Evolutionary conservation across 2,888 invertebrate genomes (phyloP).

Genomic region (Epicampocera succincta): DNA sequence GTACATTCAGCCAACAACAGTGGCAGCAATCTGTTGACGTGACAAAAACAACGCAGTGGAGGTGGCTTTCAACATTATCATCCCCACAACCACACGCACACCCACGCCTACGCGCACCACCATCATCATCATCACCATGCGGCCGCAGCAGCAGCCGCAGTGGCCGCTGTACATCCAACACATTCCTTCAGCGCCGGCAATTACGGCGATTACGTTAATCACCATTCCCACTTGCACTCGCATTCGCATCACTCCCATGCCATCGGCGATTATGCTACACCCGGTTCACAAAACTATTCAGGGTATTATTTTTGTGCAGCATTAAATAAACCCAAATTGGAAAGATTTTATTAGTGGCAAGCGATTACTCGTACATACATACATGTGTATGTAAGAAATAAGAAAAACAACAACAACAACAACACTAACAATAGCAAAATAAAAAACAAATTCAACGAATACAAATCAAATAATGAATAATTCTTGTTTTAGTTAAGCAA

Average conservation of each 20-base stretch:
- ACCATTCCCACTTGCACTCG: conserved; percentile 65
- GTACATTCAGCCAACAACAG: conserved; percentile 90
- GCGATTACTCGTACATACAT: conserved; percentile 9
- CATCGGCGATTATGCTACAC: conserved; percentile 80
- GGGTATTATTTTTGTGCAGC: conserved; percentile 81
- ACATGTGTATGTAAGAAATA: conserved; percentile 1
- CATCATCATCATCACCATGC: conserved; percentile 70
- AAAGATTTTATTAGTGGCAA: conserved; percentile 77
- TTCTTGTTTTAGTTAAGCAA: conserved; percentile 39
- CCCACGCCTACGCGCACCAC: conserved; percentile 71
- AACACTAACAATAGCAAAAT: not conserved
- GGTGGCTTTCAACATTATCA: conserved; percentile 81
- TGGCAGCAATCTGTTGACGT: conserved; percentile 83
- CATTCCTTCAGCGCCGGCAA: conserved; percentile 66
- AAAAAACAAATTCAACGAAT: conserved; percentile 55
- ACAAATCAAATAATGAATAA: conserved; percentile 22
- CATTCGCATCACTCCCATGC: conserved; percentile 74
- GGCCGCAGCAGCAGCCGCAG: conserved; percentile 67
- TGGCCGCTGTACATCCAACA: conserved; percentile 55
- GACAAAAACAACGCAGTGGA: conserved; percentile 83
- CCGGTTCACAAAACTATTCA: conserved; percentile 81
- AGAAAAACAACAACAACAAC: not conserved
- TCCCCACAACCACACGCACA: conserved; percentile 74
- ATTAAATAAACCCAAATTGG: conserved; percentile 80
- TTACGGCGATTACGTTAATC: conserved; percentile 68